Conservation (phyloP, 2,113 vertebrate species). For the Thomomys bottae region DNA sequence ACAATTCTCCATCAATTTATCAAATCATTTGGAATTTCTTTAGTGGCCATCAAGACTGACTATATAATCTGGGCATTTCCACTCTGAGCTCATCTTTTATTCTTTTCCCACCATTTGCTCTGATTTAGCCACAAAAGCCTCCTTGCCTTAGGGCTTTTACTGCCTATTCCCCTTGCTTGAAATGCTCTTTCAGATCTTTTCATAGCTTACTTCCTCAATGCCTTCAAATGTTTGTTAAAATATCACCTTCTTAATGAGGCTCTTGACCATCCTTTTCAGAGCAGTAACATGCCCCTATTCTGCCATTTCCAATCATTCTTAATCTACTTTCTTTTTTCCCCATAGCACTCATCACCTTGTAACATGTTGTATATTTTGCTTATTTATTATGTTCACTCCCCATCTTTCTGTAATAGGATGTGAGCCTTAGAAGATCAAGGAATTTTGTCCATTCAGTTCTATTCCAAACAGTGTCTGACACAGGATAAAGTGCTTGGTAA, state of each 20-base stretch:
- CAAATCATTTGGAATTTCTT: not conserved
- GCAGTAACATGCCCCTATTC: not conserved
- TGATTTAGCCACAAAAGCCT: not conserved
- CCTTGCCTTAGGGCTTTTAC: not conserved
- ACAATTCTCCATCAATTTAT: not conserved
- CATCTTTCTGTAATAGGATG: not conserved
- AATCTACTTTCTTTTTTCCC: not conserved
- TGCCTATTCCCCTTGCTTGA: not conserved
- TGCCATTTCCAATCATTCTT: not conserved
- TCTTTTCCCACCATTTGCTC: not conserved
- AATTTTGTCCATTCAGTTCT: not conserved
- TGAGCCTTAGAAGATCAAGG: not conserved
- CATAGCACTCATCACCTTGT: not conserved
- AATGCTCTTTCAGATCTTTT: conserved; percentile 17
- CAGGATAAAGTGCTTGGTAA: not conserved
- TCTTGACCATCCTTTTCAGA: not conserved
- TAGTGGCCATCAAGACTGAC: not conserved
- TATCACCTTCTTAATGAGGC: not conserved
- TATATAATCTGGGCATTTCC: not conserved
- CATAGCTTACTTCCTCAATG: not conserved
- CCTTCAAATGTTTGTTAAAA: not conserved
- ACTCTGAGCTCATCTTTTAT: not conserved
- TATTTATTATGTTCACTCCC: not conserved
- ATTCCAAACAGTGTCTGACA: not conserved
- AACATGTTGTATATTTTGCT: not conserved